Evolutionary conservation across 23 tunicate genomes (phyloP), one percentile per base, ranked within the genome.

Genomic region (Halocynthia aurantium): DNA sequence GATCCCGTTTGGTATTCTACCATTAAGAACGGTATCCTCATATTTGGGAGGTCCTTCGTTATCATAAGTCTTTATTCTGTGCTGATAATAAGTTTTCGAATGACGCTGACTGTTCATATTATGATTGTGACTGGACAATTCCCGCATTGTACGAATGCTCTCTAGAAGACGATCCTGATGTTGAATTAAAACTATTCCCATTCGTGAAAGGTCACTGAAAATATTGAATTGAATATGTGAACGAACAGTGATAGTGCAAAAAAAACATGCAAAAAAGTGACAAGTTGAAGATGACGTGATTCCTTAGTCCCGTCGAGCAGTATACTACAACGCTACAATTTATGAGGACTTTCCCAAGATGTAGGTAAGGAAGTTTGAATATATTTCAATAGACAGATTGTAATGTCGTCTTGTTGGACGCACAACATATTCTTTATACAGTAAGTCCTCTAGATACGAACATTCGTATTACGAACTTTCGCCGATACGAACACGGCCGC

Each of bases 101-200:
- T 56, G 55, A 9, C 78, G 56, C 49, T 65, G 70, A 20, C 78
- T 76, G 71, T 67, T 21, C 15, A 62, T 31, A 5, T 80, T 80
- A 21, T 63, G 18, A 18, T 68, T 62, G 10, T 40, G 19, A 31
- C 51, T 63, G 44, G 44, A 31, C 44, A 31, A 1, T 17, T 81
- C 68, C 12, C 69, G 52, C 62, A 82, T 31, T 0, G 81, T 51
- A 22, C 52, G 53, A 0, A 82, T 72, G 82, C 82, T 77, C 64
- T 77, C 86, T 49, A 87, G 72, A 18, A 87, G 53, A 53, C 73
- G 65, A 53, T 87, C 85, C 51, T 87, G 93, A 49, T 87, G 82
- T 50, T 77, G 61, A 6, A 63, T 50, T 31, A 78, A 71, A 12
- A 66, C 55, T 18, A 87, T 73, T 50, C 86, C 93, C 55, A 87